Evolutionary conservation across 2,113 vertebrate genomes (phyloP).

Genomic region (Colius striatus): DNA sequence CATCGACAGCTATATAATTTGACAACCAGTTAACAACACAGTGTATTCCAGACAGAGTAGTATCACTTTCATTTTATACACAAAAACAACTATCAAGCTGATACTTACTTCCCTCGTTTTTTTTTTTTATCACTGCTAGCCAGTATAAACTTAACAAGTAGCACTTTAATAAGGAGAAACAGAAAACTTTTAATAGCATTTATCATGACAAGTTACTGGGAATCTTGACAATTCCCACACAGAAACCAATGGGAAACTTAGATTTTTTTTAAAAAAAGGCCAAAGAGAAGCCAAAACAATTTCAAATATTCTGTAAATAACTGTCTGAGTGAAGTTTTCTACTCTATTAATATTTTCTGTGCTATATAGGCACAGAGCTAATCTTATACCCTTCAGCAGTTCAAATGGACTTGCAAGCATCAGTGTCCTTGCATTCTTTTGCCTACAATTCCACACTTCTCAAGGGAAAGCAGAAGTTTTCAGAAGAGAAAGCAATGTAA

Average conservation of each 20-base stretch:
- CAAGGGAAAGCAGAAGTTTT: constrained; percentile 8
- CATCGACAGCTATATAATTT: neutral
- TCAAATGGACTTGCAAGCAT: neutral
- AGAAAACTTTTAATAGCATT: constrained; percentile 57
- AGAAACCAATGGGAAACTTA: constrained; percentile 37
- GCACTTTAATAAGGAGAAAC: constrained; percentile 50
- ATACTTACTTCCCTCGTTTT: neutral
- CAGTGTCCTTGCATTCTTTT: neutral
- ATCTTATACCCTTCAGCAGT: neutral
- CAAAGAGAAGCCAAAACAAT: constrained; percentile 1
- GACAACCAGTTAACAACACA: neutral
- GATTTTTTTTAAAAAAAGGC: constrained; percentile 40
- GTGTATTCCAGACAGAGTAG: neutral
- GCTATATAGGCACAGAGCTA: neutral
- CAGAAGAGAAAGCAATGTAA: neutral
- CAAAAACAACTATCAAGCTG: neutral
- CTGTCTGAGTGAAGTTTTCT: neutral
- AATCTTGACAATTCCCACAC: constrained; percentile 53
- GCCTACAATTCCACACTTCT: neutral
- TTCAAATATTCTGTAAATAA: constrained; percentile 1
- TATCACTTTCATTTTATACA: neutral
- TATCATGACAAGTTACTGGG: neutral
- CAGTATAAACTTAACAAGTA: constrained; percentile 8
- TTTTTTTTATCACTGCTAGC: neutral
- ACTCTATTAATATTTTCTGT: neutral